phyloP scores from a whole-genome alignment of 2,888 invertebrate genomes.

The Drosophila mayaguana region DNA sequence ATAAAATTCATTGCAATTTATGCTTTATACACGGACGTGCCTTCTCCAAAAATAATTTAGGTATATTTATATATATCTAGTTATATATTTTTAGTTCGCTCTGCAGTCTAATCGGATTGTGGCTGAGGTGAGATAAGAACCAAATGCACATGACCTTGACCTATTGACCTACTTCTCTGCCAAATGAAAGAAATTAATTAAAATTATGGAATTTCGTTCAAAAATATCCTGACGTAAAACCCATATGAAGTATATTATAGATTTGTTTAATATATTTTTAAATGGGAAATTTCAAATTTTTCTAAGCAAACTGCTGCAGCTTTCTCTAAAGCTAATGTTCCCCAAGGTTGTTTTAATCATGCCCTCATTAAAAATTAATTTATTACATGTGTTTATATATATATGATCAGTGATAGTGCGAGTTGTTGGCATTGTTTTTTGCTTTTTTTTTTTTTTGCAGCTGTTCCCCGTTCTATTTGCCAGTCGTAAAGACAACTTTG shows the following conservation, averaged over 20 bases:
- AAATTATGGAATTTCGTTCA: neutral
- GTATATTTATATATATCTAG: neutral
- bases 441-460: constrained; percentile 6
- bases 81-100: neutral
- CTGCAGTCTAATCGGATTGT: neutral
- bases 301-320: constrained; percentile 33
- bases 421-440: constrained; percentile 48
- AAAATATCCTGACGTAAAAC: neutral
- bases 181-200: neutral
- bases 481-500: constrained; percentile 47
- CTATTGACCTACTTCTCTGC: constrained; percentile 14
- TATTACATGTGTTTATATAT: constrained; percentile 22
- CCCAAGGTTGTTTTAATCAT: constrained; percentile 73
- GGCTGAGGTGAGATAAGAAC: neutral
- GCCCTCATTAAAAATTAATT: constrained; percentile 58
- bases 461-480: constrained; percentile 34
- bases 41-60: constrained; percentile 29
- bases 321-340: constrained; percentile 3
- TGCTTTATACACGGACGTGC: constrained; percentile 26
- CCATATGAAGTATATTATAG: neutral
- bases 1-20: constrained; percentile 51
- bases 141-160: constrained; percentile 54
- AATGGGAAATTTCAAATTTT: constrained; percentile 18
- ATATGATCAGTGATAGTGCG: constrained; percentile 46
- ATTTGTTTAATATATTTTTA: neutral